Evolutionary conservation across 2,888 invertebrate genomes (phyloP), one percentile per base, ranked within the genome.

Genomic region (Cepaea hortensis): DNA sequence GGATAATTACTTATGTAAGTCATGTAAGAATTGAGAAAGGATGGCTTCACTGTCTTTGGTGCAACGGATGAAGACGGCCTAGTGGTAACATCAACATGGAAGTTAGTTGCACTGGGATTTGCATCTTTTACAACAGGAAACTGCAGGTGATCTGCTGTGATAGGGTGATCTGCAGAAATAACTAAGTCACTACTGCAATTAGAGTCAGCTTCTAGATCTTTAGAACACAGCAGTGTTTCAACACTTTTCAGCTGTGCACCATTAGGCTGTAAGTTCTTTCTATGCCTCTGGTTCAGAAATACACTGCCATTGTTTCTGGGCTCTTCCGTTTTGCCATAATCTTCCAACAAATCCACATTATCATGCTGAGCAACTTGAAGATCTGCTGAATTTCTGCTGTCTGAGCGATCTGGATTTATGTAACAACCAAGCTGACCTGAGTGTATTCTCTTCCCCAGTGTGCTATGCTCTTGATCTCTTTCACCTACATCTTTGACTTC

Each of bases 251-350:
- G 72, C 6, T 55, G 50, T 7, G 80, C 72, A 55, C 80, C 65
- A 81, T 81, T 81, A n/a, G 46, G 61, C 61, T 61, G 80, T 3
- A 81, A 62, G 4, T 15, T 1, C 18, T 85, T 73, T 46, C 46
- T 85, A 55, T 73, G 85, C 46, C 62, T 50, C 48, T 73, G 70
- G 77, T 46, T 85, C 0, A 81, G 80, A 70, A 73, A 81, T 20
- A 11, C 55, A 55, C 55, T 55, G 55, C 11, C 11, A 11, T 55
- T 11, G 11, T 55, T 55, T 55, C 55, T 55, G 55, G 55, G 55
- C 11, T 55, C 55, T 9, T 6, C 11, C 0, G 55, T 9, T 55
- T 11, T 55, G 20, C 70, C 65, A 13, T 3, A 23, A 15, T 35
- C 23, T 20, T 55, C 20, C 11, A 76, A 23, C 62, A 75, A 35